These are phyloP conservation scores for Centropus unirufus DNA, from an alignment of 2,113 vertebrate species.

Conservation along the genomic window DNA sequence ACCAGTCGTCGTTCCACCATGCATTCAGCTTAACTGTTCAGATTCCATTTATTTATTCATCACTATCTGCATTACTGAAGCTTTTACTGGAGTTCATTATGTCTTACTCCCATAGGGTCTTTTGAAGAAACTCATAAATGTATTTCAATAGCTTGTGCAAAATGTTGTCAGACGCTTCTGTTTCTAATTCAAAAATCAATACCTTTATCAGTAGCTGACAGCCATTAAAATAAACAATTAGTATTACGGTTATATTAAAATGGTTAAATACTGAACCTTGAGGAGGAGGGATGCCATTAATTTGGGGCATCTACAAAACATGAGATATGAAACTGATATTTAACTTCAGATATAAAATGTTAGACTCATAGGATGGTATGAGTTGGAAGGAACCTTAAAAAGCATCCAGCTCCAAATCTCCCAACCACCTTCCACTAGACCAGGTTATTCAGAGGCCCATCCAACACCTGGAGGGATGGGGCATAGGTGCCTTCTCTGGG, in stretches of 20 bases:
- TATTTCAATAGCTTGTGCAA: background rate
- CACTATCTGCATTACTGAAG: background rate
- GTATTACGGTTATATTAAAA: background rate
- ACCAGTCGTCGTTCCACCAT: background rate
- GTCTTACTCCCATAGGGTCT: background rate
- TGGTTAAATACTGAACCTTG: background rate
- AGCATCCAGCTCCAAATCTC: no score
- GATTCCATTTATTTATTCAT: background rate
- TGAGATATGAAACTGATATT: background rate
- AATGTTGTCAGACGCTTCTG: background rate
- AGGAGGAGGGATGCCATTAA: accelerated
- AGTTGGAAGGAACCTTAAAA: no score
- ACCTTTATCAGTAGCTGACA: background rate
- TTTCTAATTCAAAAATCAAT: background rate
- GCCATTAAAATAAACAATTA: background rate
- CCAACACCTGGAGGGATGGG: no score
- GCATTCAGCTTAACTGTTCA: background rate
- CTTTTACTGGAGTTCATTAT: background rate
- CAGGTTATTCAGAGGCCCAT: no score
- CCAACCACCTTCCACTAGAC: no score
- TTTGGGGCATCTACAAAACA: background rate
- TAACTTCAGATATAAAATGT: background rate
- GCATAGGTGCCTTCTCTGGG: no score
- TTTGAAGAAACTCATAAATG: background rate
- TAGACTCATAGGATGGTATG: no score